phyloP scores from a whole-genome alignment of 2,797 vertebrate genomes.

The Acanthurus tractus region DNA sequence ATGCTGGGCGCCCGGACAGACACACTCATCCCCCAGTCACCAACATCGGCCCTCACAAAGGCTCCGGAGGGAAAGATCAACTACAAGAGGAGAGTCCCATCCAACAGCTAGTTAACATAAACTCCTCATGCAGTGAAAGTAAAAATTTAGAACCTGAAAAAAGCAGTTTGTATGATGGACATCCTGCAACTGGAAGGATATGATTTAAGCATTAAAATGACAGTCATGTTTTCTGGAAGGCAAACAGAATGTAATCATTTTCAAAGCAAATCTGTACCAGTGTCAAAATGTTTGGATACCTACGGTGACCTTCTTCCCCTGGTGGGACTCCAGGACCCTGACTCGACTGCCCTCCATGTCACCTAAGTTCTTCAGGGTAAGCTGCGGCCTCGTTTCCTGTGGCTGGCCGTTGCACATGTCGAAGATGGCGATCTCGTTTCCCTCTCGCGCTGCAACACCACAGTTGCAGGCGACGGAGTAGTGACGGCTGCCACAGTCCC shows the following conservation, averaged over 20 bases:
- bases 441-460: slow-evolving; percentile 78
- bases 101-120: slow-evolving; percentile 44
- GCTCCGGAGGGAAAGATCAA: slow-evolving; percentile 88
- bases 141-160: neutral
- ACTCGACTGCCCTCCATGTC: slow-evolving; percentile 51
- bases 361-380: slow-evolving; percentile 73
- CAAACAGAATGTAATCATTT: neutral
- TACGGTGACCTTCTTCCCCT: slow-evolving; percentile 90
- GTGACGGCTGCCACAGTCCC: slow-evolving; percentile 84
- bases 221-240: neutral
- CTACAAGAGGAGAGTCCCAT: slow-evolving; percentile 71
- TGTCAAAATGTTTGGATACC: slow-evolving; percentile 59
- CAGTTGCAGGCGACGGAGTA: slow-evolving; percentile 83
- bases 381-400: slow-evolving; percentile 78
- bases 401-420: slow-evolving; percentile 87
- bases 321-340: slow-evolving; percentile 85
- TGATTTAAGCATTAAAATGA: neutral
- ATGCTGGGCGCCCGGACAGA: slow-evolving; percentile 77
- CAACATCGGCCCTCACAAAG: slow-evolving; percentile 84
- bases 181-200: neutral
- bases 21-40: slow-evolving; percentile 87
- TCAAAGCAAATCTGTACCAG: slow-evolving; percentile 15
- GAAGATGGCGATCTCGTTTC: slow-evolving; percentile 77
- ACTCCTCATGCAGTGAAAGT: neutral
- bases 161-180: neutral